Conservation (phyloP, 2,113 vertebrate species). For the Spea multiplicata region DNA sequence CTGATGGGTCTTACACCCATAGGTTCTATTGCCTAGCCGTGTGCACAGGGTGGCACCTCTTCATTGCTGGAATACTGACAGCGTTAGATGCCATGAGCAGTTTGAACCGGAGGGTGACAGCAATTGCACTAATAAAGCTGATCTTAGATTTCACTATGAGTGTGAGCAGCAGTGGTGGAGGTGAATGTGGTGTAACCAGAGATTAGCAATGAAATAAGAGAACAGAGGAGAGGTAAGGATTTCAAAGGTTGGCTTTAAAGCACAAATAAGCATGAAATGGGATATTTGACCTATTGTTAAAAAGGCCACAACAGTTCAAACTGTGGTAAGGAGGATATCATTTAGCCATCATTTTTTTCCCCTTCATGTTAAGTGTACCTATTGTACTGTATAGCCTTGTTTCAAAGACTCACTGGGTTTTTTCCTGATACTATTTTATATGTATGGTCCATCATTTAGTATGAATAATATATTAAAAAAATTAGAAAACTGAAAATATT, state of each 20-base stretch:
- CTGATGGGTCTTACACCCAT: no score
- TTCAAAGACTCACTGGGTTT: no score
- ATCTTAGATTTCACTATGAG: neutral
- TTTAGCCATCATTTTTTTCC: neutral
- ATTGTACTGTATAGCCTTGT: neutral
- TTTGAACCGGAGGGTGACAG: neutral
- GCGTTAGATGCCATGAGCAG: no score
- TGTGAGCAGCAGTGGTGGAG: neutral
- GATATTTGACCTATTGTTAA: conserved; percentile 34
- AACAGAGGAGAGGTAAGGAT: neutral
- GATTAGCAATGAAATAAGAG: conserved; percentile 21
- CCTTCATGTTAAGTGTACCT: no score
- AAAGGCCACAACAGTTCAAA: conserved; percentile 22
- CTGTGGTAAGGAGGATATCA: neutral
- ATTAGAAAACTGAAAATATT: no score
- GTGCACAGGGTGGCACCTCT: no score
- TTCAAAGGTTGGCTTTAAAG: conserved; percentile 21
- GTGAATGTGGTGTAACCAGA: conserved; percentile 1
- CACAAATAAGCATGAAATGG: conserved; percentile 40
- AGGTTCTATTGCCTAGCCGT: no score
- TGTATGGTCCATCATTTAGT: no score
- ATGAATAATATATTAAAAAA: no score
- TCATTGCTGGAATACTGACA: no score
- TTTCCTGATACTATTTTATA: no score
- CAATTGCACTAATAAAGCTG: neutral